Base-by-base conservation (phyloP, 2,113 vertebrate species). In the Gymnocephalus cernua region DNA sequence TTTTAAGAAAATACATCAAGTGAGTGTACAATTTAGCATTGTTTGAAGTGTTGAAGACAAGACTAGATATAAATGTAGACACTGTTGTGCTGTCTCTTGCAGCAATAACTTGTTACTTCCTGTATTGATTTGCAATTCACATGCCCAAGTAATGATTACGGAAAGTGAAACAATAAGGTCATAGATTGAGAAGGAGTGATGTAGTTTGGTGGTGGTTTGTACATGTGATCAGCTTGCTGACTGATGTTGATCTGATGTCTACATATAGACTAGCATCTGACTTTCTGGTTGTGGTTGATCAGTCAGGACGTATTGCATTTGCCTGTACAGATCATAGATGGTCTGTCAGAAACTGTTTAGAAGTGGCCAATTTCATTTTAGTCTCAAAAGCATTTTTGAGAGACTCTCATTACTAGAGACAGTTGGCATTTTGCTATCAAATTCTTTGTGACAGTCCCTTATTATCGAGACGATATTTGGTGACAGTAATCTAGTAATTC, bases 401-500 rank as follows among this genome's bases (percentile, higher is more conserved):
- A 75, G 18, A 51, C 63, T 66, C 45, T 66, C 67, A 69, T 74
- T 57, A 74, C 41, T 6, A 5, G 67, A 77, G 47, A 80, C 67
- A 13, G 64, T 71, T 83, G 84, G 56, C 74, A 84, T 91, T 84
- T 71, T 79, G n/a, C 74, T 58, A 50, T 86, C 71, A 81, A 82
- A 89, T 85, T 63, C 57, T 48, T 71, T 79, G 3, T 90, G 90
- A 90, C 91, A 88, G 83, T 58, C 66, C 54, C 77, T 83, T 85
- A 88, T 89, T 89, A 86, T 72, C 70, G 74, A 16, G 67, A 85
- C 74, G 78, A 54, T 64, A 76, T 63, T 65, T 58, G 71, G 66
- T 79, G 87, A 88, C 91, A 80, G 68, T 85, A 85, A 91, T 86
- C 64, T 85, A 82, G 83, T 86, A 81, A 84, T 79, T 76, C 74